A percentile compares a stretch with the other conserved stretches of the same genome.
Conservation (phyloP, 2,797 vertebrate species). For the Micrastur ruficollis region DNA sequence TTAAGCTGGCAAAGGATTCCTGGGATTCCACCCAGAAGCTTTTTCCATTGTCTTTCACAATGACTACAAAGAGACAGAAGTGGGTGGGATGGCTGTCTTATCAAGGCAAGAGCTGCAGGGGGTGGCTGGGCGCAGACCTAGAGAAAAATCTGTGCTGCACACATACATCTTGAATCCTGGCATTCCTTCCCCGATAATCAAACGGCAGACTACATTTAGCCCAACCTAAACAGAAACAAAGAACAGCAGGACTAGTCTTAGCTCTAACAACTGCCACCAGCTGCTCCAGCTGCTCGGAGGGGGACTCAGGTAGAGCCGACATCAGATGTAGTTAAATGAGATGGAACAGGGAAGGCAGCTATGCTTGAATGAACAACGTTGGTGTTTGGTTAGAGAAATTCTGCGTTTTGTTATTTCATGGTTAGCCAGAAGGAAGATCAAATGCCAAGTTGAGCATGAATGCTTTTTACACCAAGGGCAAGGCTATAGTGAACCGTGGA, state of each 20-base stretch:
- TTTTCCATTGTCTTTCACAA: background rate
- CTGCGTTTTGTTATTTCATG: background rate
- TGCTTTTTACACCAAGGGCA: background rate
- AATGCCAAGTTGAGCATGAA: background rate
- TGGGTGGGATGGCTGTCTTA: background rate
- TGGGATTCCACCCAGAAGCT: background rate
- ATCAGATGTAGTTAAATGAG: constrained; percentile 41
- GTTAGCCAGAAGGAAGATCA: background rate
- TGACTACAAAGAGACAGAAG: background rate
- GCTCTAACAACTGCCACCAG: constrained; percentile 45
- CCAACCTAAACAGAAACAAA: constrained; percentile 43
- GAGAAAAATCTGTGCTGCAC: background rate
- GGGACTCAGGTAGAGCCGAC: background rate
- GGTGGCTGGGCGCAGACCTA: background rate
- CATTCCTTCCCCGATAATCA: background rate
- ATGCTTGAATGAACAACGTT: background rate
- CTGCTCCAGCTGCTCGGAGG: constrained; percentile 52
- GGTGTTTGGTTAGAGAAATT: background rate
- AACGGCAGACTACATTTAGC: constrained; percentile 44
- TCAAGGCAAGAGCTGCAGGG: background rate
- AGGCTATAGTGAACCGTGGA: background rate
- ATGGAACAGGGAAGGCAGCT: constrained; percentile 13
- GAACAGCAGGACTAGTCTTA: background rate
- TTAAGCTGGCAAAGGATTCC: background rate
- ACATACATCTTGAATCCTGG: background rate